Base-by-base conservation (phyloP, 2,113 vertebrate species). In the Colaptes auratus region DNA sequence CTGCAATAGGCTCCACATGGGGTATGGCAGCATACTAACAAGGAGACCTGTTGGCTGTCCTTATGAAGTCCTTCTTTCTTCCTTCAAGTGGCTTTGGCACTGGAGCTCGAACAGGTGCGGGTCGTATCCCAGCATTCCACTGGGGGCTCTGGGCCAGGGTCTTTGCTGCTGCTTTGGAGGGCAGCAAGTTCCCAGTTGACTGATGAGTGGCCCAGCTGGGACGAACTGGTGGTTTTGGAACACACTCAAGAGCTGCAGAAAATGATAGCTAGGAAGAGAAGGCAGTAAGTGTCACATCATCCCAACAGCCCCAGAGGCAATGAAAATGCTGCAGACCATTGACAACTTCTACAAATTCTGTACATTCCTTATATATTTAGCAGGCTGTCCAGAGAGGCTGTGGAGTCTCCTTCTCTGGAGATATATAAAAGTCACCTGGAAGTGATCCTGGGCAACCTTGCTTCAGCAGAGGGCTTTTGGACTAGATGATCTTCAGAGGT, bases 101-200 rank as follows among this genome's bases (percentile, higher is more conserved):
- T 3, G 97, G 87, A 3, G 92, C 76, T 89, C 93, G 96, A 31
- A 89, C 91, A 1, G 98, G 98, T 19, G 84, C 89, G 3, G 98
- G 97, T 3, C 95, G 96, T 73, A 98, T 97, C 70, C 96, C 97
- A 1, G 98, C 96, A 3, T 98, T 98, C 97, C 98, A 98, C 66
- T 77, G 97, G 84, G 94, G 70, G 35, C 93, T 97, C 44, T 70
- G 91, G 33, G 70, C 44, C 79, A 97, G 76, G 27, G 46, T 50
- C 76, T 91, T 56, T 5, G 91, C 82, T 0, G 93, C 92, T 27
- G 97, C 96, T 82, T 90, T 84, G 59, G 90, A 83, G 81, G 93
- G n/a, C 11, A 89, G 48, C 50, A 52, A 25, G 55, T 60, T 86
- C 42, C 88, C 63, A 0, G 4, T 0, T 2, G 55, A n/a, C 28